Percentiles rank a stretch among this genome's conserved stretches.
phyloP scores from a whole-genome alignment of 2,888 invertebrate species.

The Nebria salina region DNA sequence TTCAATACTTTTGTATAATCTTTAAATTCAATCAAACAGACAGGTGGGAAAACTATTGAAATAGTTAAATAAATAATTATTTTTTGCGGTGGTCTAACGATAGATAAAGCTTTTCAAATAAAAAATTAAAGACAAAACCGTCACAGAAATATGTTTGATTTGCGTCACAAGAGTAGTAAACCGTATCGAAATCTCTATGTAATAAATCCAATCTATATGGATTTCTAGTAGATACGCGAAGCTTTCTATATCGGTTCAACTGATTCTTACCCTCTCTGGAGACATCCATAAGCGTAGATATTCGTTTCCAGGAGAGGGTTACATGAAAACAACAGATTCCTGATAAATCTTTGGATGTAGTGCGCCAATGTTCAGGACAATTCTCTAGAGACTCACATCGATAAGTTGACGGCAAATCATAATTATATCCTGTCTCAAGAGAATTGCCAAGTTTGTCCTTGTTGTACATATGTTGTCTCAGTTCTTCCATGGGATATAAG shows the following conservation, averaged over 20 bases:
- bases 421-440: conserved; percentile 36
- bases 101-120: not conserved
- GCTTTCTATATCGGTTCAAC: conserved; percentile 6
- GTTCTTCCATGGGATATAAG: not conserved
- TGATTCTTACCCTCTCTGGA: not conserved
- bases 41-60: not conserved
- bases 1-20: not conserved
- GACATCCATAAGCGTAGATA: conserved; percentile 20
- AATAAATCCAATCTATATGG: conserved; percentile 39
- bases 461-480: not conserved
- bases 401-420: conserved; percentile 44
- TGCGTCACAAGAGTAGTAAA: conserved; percentile 28
- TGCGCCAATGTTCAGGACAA: conserved; percentile 19
- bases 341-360: not conserved
- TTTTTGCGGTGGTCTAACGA: too few relatives aligned
- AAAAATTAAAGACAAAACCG: conserved; percentile 32
- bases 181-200: conserved; percentile 28
- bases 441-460: conserved; percentile 36
- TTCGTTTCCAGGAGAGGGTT: too few relatives aligned
- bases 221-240: conserved; percentile 7
- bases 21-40: not conserved
- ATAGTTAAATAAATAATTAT: too few relatives aligned
- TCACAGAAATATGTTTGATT: conserved; percentile 35
- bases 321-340: too few relatives aligned
- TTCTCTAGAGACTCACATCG: conserved; percentile 30